Conservation (phyloP, 2,113 vertebrate genomes). For the Pteruthius melanotis region DNA sequence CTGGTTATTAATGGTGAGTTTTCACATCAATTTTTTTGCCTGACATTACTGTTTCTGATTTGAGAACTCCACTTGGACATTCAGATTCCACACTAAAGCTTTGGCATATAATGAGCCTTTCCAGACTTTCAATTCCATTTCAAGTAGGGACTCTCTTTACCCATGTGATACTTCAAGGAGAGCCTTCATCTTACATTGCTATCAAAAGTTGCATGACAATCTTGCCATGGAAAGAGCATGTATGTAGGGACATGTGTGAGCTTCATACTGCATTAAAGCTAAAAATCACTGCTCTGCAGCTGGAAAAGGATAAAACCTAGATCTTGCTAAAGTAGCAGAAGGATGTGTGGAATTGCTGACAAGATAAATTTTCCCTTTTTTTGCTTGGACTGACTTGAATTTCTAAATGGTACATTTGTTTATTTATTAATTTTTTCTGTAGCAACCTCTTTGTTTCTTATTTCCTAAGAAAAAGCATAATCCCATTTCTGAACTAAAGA, state of each 20-base stretch:
- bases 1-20: constrained; percentile 23
- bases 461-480: neutral
- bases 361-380: neutral
- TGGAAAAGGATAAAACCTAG: neutral
- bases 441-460: neutral
- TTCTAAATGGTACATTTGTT: neutral
- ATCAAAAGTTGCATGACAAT: neutral
- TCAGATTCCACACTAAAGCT: neutral
- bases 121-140: neutral
- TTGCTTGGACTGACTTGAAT: neutral
- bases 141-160: neutral
- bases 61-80: neutral
- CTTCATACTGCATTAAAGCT: neutral
- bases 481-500: neutral
- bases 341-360: rapidly evolving
- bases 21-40: neutral
- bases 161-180: neutral
- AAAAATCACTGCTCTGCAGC: neutral
- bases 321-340: neutral
- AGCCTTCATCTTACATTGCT: neutral
- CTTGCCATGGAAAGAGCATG: neutral
- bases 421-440: neutral
- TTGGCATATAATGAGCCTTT: neutral
- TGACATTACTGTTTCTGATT: neutral
- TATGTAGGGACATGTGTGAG: neutral